phyloP scores from a whole-genome alignment of 1,140 invertebrate genomes.

The Zaprionus africanus region DNA sequence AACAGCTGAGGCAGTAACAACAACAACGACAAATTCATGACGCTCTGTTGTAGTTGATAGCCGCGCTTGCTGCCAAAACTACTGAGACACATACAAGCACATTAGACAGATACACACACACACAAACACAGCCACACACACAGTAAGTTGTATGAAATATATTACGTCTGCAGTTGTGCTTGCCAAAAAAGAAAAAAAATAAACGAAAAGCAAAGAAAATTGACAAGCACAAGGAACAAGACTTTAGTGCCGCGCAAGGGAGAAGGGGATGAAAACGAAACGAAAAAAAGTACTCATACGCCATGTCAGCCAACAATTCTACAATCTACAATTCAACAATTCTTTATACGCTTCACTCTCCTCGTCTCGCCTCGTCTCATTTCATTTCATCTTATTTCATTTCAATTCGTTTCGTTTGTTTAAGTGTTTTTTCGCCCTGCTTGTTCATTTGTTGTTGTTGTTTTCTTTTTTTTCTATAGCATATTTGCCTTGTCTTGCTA shows the following conservation, averaged over 20 bases:
- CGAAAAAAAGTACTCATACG: slow-evolving; percentile 58
- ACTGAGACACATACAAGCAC: slow-evolving; percentile 15
- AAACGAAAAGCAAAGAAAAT: not conserved
- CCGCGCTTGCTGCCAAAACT: slow-evolving; percentile 37
- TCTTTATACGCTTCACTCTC: slow-evolving; percentile 30
- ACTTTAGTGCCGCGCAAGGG: not conserved
- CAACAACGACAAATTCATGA: slow-evolving; percentile 6
- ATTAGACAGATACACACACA: slow-evolving; percentile 5
- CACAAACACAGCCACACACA: slow-evolving; percentile 9
- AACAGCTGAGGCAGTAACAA: slow-evolving; percentile 13
- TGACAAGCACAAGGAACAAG: slow-evolving; percentile 5
- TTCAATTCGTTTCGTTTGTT: slow-evolving; percentile 62
- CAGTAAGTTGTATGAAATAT: slow-evolving; percentile 6
- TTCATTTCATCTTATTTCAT: slow-evolving; percentile 31
- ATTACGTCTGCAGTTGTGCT: slow-evolving; percentile 34
- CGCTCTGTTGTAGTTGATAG: slow-evolving; percentile 21
- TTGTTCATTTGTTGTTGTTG: slow-evolving; percentile 38
- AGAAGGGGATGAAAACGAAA: not conserved
- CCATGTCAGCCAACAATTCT: slow-evolving; percentile 54
- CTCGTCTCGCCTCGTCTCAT: slow-evolving; percentile 23
- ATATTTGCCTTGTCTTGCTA: slow-evolving; percentile 58
- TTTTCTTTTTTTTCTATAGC: slow-evolving; percentile 46
- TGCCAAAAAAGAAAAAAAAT: slow-evolving; percentile 56
- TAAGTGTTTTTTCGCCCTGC: slow-evolving; percentile 65
- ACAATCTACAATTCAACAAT: slow-evolving; percentile 7